phyloP scores from a whole-genome alignment of 2,888 invertebrate species.

The Lycophotia porphyrea region DNA sequence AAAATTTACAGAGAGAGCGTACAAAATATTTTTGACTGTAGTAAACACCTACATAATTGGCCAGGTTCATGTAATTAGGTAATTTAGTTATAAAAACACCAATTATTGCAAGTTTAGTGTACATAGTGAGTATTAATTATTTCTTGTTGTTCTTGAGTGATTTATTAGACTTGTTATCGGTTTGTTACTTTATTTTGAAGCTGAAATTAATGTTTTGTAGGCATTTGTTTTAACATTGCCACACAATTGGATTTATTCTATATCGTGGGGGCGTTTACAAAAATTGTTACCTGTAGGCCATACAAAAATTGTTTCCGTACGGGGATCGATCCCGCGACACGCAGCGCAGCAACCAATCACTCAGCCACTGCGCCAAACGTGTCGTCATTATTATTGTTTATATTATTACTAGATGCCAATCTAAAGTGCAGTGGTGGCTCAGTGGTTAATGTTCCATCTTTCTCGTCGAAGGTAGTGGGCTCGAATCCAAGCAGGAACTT shows the following conservation, averaged over 20 bases:
- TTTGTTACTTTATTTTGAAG: conserved; percentile 11
- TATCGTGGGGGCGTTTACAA: not conserved
- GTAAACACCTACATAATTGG: conserved; percentile 13
- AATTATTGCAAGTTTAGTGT: conserved; percentile 25
- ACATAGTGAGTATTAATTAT: conserved; percentile 21
- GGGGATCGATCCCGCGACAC: not conserved
- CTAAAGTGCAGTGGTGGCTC: too few species aligned
- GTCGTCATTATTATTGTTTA: too few species aligned
- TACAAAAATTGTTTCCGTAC: not conserved
- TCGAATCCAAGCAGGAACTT: too few species aligned
- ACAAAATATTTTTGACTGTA: conserved; percentile 15
- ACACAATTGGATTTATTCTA: not conserved
- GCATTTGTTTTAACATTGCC: not conserved
- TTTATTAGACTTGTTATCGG: conserved; percentile 22
- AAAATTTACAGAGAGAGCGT: not conserved
- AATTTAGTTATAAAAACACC: conserved; percentile 35
- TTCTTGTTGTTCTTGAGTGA: conserved; percentile 25
- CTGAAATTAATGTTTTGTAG: not conserved
- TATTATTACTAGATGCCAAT: too few species aligned
- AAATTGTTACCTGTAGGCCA: not conserved
- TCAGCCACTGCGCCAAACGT: not conserved
- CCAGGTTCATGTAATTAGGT: conserved; percentile 1
- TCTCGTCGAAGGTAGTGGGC: too few species aligned
- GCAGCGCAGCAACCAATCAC: not conserved
- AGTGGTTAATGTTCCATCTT: too few species aligned